Evolutionary conservation across 2,888 invertebrate genomes (phyloP), one percentile per base, ranked within the genome.

Genomic region (Pyrrhia umbra): DNA sequence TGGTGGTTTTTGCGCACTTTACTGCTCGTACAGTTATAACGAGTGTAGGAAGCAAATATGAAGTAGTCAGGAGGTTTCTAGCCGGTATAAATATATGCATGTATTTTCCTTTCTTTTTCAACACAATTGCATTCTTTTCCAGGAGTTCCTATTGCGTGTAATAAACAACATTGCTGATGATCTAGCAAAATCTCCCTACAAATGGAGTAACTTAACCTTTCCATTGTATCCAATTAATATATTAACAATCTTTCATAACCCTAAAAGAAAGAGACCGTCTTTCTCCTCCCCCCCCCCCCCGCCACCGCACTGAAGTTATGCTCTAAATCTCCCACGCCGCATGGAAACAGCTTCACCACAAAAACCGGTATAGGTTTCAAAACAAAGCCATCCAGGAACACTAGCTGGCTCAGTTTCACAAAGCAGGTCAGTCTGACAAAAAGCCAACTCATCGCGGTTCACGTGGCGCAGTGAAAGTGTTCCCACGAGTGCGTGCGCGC

Each of bases 381-480:
- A 61, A 71, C 75, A 71, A 71, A 68, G 50, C 18, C 51, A 56
- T 61, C 50, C 55, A 61, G 57, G 64, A 72, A 63, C 49, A 51
- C 39, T 25, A 46, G 63, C 51, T 62, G 70, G 57, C 47, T 58
- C 39, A 34, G 52, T 56, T 61, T 39, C 46, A 34, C 21, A 58
- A 72, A 70, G 57, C 72, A 71, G 77, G 73, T 73, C 77, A 73
- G 23, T 43, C 56, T 18, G 63, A 78, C 75, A 76, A 77, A 75
- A 66, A 77, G 68, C 57, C 45, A 55, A 43, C 56, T 67, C 73
- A 74, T 69, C 73, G 71, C 76, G 45, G 62, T 68, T 76, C 66
- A 65, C 73, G 68, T 34, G 70, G 79, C 79, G 74, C 76, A 87
- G 91, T 90, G 91, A 91, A 91, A 92, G 91, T 90, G 80, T 90